Evolutionary conservation across 1,140 invertebrate species (phyloP), one percentile per base, ranked within the genome.

Genomic region (Ceratina australensis): DNA sequence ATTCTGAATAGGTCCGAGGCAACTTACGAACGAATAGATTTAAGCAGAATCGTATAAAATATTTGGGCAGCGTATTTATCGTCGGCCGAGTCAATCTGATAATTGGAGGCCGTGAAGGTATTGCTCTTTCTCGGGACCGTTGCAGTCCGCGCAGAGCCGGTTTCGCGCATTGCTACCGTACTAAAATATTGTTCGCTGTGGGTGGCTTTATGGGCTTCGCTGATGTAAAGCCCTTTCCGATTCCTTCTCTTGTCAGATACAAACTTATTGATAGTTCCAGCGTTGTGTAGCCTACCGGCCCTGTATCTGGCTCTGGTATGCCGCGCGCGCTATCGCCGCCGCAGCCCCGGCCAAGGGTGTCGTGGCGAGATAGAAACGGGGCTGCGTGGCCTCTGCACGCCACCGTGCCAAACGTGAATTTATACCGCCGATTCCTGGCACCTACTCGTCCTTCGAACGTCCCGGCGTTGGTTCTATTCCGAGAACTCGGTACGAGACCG

Each of bases 141-240:
- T 47, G 52, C 28, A 49, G 52, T 56, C 60, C 67, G 69, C 68
- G 75, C 52, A 65, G 71, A 87, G 88, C 86, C 84, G 87, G 89
- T 87, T 89, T 87, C 83, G 83, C 75, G 85, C 86, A 83, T 88
- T 85, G 89, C 90, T 90, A 90, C 89, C 80, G 90, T 88, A 84
- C 87, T 89, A 88, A 90, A 90, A 89, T 91, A 90, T 90, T 87
- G 83, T 87, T 90, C 89, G 72, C 84, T 86, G 89, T 91, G 88
- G 89, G 90, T 91, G 90, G 90, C 80, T 90, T 88, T 89, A 89
- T 89, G 86, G 87, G 73, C 84, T 73, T 87, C 72, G 82, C 82
- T 87, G 89, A 87, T 87, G 85, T 75, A 83, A 87, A 78, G 73
- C 72, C 80, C 82, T 79, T 89, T 87, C 82, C 82, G 81, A 88